phyloP scores from a whole-genome alignment of 2,113 vertebrate genomes.

The Amphilophus citrinellus region DNA sequence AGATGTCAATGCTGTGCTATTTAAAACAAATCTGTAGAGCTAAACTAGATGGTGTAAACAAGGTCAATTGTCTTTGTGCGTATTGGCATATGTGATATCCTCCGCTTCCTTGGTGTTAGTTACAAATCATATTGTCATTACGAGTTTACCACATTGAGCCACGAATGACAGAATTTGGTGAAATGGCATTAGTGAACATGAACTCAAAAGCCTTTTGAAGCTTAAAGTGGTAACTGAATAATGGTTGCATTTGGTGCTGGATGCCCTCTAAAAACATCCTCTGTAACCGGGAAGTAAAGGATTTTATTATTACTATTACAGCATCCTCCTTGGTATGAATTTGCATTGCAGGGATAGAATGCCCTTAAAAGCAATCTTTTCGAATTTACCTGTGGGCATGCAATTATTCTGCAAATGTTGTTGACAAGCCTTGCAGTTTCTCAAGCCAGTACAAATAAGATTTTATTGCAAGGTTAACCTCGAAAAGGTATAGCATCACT shows the following conservation, averaged over 20 bases:
- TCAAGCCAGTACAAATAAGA: neutral
- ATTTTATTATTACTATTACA: constrained; percentile 33
- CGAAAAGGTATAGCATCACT: constrained; percentile 29
- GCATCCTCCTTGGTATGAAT: constrained; percentile 25
- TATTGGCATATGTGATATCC: constrained; percentile 79
- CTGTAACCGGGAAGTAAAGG: constrained; percentile 32
- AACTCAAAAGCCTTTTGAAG: constrained; percentile 31
- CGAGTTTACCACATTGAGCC: constrained; percentile 66
- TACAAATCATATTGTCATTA: constrained; percentile 67
- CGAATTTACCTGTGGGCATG: neutral
- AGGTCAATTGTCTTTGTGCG: constrained; percentile 80
- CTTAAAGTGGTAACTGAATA: constrained; percentile 22
- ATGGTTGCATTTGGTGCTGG: constrained; percentile 41
- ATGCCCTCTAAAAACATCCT: constrained; percentile 50
- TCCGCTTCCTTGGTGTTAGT: constrained; percentile 74
- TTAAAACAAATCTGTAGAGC: constrained; percentile 83
- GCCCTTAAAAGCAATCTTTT: neutral
- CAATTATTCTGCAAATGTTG: constrained; percentile 3
- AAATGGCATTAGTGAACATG: constrained; percentile 26
- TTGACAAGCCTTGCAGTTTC: constrained; percentile 9
- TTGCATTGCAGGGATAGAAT: constrained; percentile 6
- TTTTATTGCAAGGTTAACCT: constrained; percentile 1
- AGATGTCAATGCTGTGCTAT: constrained; percentile 86
- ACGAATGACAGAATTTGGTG: constrained; percentile 52
- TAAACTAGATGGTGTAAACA: constrained; percentile 84